Conservation (phyloP, 1,140 invertebrate genomes). For the Tyrophagus putrescentiae region DNA sequence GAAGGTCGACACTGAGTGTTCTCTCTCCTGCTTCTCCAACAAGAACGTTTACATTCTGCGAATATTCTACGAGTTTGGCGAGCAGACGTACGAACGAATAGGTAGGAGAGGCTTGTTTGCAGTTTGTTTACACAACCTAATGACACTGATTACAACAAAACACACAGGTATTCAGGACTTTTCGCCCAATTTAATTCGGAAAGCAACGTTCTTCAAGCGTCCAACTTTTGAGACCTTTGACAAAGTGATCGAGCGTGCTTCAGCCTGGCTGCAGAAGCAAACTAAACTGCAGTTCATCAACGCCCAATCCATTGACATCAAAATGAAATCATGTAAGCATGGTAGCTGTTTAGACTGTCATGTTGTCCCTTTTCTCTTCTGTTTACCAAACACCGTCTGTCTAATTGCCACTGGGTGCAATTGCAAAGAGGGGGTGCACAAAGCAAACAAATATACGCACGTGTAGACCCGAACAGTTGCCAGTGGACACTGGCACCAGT, state of each 20-base stretch:
- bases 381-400: no score
- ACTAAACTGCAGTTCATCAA: slow-evolving; percentile 24
- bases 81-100: slow-evolving; percentile 22
- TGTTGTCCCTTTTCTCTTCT: no score
- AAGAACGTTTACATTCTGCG: slow-evolving; percentile 26
- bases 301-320: slow-evolving; percentile 27
- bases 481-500: no score
- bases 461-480: no score
- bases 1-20: slow-evolving; percentile 21
- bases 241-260: slow-evolving; percentile 24
- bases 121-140: not conserved
- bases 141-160: not conserved
- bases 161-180: slow-evolving; percentile 26
- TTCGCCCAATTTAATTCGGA: slow-evolving; percentile 22
- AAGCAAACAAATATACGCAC: no score
- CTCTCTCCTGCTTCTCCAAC: slow-evolving; percentile 14
- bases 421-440: no score
- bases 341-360: not conserved
- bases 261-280: slow-evolving; percentile 26
- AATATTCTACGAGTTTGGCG: slow-evolving; percentile 27
- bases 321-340: slow-evolving; percentile 27
- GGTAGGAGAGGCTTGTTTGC: slow-evolving; percentile 19
- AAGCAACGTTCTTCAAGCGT: slow-evolving; percentile 26
- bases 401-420: no score
- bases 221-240: slow-evolving; percentile 28